phyloP scores from a whole-genome alignment of 2,113 vertebrate genomes.

The Todiramphus saurophagus region DNA sequence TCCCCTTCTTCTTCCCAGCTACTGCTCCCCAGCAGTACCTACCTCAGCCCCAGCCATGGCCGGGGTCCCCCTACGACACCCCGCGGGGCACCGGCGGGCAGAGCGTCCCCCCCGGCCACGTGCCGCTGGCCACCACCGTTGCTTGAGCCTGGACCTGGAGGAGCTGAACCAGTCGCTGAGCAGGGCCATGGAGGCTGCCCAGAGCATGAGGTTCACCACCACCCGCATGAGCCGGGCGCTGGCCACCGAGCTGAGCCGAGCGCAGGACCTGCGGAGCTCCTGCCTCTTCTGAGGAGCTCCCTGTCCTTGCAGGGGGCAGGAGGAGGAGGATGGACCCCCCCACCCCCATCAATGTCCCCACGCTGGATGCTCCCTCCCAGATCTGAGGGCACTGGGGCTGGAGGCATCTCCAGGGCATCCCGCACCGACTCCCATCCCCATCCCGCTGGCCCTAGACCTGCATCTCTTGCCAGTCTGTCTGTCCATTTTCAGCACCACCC shows the following conservation, averaged over 20 bases:
- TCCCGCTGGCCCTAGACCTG: neutral
- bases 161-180: constrained; percentile 69
- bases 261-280: constrained; percentile 63
- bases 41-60: constrained; percentile 49
- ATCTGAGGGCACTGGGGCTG: fast-evolving
- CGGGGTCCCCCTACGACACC: neutral
- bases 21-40: constrained; percentile 65
- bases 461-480: fast-evolving
- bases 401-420: neutral
- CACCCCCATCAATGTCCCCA: neutral
- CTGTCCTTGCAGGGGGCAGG: fast-evolving
- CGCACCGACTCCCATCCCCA: too few relatives aligned
- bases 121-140: neutral
- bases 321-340: neutral
- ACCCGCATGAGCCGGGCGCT: constrained; percentile 77
- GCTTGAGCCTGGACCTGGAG: constrained; percentile 9
- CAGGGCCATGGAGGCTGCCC: constrained; percentile 75
- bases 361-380: fast-evolving
- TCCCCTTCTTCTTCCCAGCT: constrained; percentile 66
- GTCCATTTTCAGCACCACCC: neutral
- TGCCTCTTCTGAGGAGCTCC: constrained; percentile 73
- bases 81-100: neutral
- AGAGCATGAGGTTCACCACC: constrained; percentile 71
- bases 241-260: constrained; percentile 70
- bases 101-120: neutral